Base-by-base conservation (phyloP, 2,113 vertebrate species). In the Perccottus glenii region DNA sequence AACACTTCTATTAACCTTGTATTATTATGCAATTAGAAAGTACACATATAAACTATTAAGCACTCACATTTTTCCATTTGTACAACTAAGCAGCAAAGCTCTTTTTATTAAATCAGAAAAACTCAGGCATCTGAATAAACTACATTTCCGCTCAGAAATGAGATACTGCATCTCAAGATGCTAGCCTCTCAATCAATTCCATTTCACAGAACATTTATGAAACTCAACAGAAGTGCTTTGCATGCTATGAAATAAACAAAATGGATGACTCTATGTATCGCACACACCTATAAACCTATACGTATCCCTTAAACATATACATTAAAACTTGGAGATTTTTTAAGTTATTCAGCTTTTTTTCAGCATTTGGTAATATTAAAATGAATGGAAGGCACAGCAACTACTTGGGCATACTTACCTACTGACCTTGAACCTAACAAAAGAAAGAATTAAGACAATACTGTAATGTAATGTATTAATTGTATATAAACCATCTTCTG, bases 71-170 rank as follows among this genome's bases (percentile, higher is more conserved):
- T 43, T 43, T 15, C 9, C 56, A 27, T 16, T 42, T n/a, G 40
- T 42, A 58, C 56, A 10, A 58, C 56, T 58, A 36, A n/a, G 52
- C 14, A 38, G 52, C 52, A 55, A n/a, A 55, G 33, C 33, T 15
- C 32, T 55, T 55, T 38, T 55, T 36, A 55, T 55, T 55, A 33
- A 55, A 36, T 33, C 33, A 33, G 33, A 35, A 27, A 11, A 5
- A 12, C 35, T n/a, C 7, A 40, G 38, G 38, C 5, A 40, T 40
- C 38, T 40, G 38, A 40, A 40, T 27, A 40, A 4, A 33, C 33
- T 33, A 55, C 33, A 55, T 55, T 55, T 55, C 52, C 33, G n/a
- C 52, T 55, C 4, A 33, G 36, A 55, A 52, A 55, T 36, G 7
- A 53, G 32, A 55, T 14, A 3, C 52, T 55, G 52, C 33, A 3